phyloP scores from a whole-genome alignment of 2,797 vertebrate genomes.

The Neosilurus hyrtlii region DNA sequence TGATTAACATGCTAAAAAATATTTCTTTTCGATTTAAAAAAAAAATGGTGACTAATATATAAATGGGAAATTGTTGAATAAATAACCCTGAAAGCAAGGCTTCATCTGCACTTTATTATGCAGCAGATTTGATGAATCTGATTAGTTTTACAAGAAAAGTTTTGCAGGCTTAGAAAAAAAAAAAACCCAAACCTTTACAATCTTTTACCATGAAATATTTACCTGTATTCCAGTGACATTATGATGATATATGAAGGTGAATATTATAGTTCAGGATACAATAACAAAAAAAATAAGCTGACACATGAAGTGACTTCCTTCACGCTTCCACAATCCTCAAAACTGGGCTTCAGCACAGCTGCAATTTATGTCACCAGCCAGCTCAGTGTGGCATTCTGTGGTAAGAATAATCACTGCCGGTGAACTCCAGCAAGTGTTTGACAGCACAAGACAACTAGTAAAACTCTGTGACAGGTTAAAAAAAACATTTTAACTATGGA shows the following conservation, averaged over 20 bases:
- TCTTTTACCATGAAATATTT: background rate
- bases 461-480: conserved; percentile 28
- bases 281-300: conserved; percentile 51
- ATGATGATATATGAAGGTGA: conserved; percentile 56
- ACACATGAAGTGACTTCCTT: conserved; percentile 44
- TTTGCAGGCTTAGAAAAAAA: background rate
- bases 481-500: conserved; percentile 17
- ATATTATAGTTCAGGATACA: conserved; percentile 26
- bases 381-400: conserved; percentile 16
- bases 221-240: conserved; percentile 30
- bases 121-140: conserved; percentile 9
- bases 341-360: conserved; percentile 29
- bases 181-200: background rate
- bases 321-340: conserved; percentile 29
- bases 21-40: background rate
- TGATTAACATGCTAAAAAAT: background rate
- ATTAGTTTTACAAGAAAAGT: background rate
- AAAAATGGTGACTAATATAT: background rate
- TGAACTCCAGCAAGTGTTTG: conserved; percentile 37
- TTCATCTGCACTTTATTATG: background rate
- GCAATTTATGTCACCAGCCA: conserved; percentile 48
- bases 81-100: background rate
- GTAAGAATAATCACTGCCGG: conserved; percentile 16
- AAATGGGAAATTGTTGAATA: background rate
- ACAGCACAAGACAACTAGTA: conserved; percentile 37